Conservation (phyloP, 2,888 invertebrate species). For the Deilephila porcellus region DNA sequence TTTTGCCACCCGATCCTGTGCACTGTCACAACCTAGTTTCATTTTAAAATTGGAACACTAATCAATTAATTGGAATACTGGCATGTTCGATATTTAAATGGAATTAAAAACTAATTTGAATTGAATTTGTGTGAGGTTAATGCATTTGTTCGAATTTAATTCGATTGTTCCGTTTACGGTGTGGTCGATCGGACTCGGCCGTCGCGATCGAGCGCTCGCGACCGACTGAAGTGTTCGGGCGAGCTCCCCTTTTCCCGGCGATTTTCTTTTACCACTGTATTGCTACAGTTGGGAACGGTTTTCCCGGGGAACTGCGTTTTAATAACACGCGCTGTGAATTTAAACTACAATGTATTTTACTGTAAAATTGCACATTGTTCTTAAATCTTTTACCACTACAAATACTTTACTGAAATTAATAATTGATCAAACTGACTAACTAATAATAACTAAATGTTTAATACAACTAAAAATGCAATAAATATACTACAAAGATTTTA, state of each 20-base stretch:
- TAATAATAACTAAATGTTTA: too few relatives aligned
- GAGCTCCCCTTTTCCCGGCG: slow-evolving; percentile 62
- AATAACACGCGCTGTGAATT: not conserved
- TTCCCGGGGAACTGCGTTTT: slow-evolving; percentile 38
- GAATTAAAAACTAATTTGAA: slow-evolving; percentile 36
- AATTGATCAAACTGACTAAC: too few relatives aligned
- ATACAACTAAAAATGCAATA: too few relatives aligned
- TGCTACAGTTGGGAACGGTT: slow-evolving; percentile 54
- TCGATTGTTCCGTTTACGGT: slow-evolving; percentile 45
- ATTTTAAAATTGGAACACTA: slow-evolving; percentile 48
- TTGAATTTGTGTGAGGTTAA: slow-evolving; percentile 39
- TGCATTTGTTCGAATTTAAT: slow-evolving; percentile 46
- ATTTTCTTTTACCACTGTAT: slow-evolving; percentile 58
- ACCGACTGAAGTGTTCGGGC: slow-evolving; percentile 65
- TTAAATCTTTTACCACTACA: too few relatives aligned
- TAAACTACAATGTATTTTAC: not conserved
- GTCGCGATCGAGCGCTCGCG: slow-evolving; percentile 60
- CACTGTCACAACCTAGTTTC: slow-evolving; percentile 59
- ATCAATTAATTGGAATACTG: slow-evolving; percentile 35
- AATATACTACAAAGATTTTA: not conserved
- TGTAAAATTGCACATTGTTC: too few relatives aligned
- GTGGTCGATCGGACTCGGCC: slow-evolving; percentile 28
- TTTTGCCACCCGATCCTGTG: slow-evolving; percentile 50
- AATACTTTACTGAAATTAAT: too few relatives aligned
- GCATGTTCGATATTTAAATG: slow-evolving; percentile 29